Percentiles rank a stretch among this genome's conserved stretches.
phyloP scores from a whole-genome alignment of 2,888 invertebrate genomes.

The Cataglyphis cursor region DNA sequence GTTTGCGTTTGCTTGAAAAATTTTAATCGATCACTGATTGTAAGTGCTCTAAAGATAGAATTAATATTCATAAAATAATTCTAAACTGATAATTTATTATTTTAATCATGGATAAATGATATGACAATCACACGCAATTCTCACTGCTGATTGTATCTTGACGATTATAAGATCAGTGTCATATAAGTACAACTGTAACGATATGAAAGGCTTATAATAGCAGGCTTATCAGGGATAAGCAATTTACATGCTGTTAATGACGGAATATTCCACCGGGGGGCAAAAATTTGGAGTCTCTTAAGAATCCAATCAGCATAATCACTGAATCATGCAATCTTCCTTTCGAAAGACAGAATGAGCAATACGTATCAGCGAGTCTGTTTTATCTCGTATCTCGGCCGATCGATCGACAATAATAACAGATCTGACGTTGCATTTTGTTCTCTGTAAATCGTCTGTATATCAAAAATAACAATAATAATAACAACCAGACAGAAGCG shows the following conservation, averaged over 20 bases:
- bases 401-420: slow-evolving; percentile 57
- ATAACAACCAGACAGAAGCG: slow-evolving; percentile 12
- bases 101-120: background rate
- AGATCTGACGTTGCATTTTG: slow-evolving; percentile 58
- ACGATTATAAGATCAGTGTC: background rate
- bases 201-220: slow-evolving; percentile 20
- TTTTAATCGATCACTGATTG: background rate
- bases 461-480: slow-evolving; percentile 41
- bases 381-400: slow-evolving; percentile 50
- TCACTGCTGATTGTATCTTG: background rate
- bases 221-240: slow-evolving; percentile 36
- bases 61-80: slow-evolving; percentile 34
- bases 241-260: slow-evolving; percentile 49
- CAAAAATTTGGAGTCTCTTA: slow-evolving; percentile 26
- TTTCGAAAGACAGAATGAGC: slow-evolving; percentile 16
- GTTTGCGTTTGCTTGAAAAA: background rate
- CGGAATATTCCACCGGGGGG: background rate
- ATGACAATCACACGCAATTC: background rate
- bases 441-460: background rate
- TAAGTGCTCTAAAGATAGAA: background rate
- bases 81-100: background rate
- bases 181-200: slow-evolving; percentile 14
- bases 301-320: slow-evolving; percentile 44
- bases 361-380: slow-evolving; percentile 23
- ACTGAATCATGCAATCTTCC: slow-evolving; percentile 40